These are phyloP conservation scores for Dermatemys mawii DNA, from an alignment of 2,113 vertebrate genomes.

Conservation along the genomic window DNA sequence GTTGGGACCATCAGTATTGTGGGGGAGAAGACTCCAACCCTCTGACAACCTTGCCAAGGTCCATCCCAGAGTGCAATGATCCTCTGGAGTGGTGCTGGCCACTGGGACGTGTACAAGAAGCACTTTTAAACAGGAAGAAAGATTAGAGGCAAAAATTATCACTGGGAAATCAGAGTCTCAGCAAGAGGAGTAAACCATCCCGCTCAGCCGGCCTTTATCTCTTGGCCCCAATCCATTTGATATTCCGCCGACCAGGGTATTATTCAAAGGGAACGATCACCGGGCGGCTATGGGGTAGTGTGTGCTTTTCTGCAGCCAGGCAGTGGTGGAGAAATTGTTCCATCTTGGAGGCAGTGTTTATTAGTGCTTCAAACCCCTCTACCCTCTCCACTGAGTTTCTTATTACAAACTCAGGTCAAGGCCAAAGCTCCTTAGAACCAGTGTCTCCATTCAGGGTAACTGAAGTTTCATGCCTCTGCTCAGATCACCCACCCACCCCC, in stretches of 20 bases:
- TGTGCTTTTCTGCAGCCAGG: background rate
- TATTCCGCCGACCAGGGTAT: background rate
- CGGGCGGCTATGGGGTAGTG: accelerated
- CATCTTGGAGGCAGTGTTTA: background rate
- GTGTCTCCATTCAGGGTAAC: background rate
- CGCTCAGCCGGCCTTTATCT: background rate
- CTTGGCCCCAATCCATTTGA: background rate
- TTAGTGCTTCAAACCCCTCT: accelerated
- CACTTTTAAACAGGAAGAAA: background rate
- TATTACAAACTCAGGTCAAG: background rate
- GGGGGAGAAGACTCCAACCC: background rate
- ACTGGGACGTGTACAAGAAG: background rate
- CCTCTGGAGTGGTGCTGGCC: background rate
- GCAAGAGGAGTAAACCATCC: background rate
- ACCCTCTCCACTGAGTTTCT: background rate
- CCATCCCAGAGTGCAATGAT: background rate
- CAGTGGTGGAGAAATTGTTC: background rate
- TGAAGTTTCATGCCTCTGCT: background rate
- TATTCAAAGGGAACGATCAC: background rate
- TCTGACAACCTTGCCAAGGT: background rate
- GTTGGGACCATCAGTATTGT: background rate
- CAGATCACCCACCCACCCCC: background rate
- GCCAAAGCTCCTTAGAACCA: background rate
- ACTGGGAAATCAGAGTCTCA: background rate
- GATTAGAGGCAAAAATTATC: background rate